phyloP scores from a whole-genome alignment of 30 jellyfish, hydroid and myxozoan genomes.

The Turritopsis rubra region DNA sequence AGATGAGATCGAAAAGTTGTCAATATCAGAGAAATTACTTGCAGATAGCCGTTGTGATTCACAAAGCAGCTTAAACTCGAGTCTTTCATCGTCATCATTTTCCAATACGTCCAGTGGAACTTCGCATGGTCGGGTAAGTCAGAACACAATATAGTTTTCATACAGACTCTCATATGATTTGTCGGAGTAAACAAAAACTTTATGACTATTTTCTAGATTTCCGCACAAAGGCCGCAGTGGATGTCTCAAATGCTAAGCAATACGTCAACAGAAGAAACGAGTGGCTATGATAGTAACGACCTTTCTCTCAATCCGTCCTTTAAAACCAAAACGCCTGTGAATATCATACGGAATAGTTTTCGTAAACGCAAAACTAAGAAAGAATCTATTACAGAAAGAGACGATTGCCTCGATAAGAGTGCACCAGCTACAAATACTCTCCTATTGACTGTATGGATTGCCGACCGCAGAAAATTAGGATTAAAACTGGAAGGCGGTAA shows the following conservation, averaged over 20 bases:
- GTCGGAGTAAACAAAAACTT: neutral
- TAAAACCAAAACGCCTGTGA: conserved; percentile 15
- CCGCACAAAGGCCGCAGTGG: neutral
- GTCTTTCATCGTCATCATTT: conserved; percentile 9
- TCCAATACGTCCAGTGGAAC: neutral
- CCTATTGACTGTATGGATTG: conserved; percentile 12
- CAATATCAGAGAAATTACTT: neutral
- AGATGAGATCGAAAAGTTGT: conserved; percentile 4
- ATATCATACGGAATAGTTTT: conserved; percentile 9
- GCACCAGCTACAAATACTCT: neutral
- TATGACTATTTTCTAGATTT: neutral
- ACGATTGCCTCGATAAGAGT: neutral
- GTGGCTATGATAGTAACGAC: neutral
- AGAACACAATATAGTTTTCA: neutral
- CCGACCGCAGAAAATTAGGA: conserved; percentile 20
- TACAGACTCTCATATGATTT: neutral
- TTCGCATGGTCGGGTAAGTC: neutral
- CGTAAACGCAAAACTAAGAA: neutral
- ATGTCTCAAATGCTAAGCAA: neutral
- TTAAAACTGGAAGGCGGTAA: conserved; percentile 15
- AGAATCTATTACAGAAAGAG: neutral
- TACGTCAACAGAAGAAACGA: neutral
- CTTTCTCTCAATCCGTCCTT: neutral
- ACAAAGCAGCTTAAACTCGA: conserved; percentile 16
- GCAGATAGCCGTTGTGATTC: conserved; percentile 1